Base-by-base conservation (phyloP, 2,797 vertebrate species). In the Ptychobarbus kaznakovi region DNA sequence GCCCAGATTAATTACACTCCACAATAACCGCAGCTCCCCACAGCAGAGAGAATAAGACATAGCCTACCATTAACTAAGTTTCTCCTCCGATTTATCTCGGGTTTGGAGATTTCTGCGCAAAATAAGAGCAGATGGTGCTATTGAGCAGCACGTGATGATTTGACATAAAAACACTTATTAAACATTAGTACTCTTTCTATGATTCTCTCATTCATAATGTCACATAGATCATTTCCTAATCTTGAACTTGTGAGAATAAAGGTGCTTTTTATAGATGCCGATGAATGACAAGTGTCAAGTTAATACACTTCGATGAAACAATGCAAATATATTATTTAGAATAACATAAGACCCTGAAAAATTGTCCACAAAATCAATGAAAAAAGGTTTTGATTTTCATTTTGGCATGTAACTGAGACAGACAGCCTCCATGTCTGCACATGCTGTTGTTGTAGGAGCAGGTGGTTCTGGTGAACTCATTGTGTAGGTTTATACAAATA, bases 1-100 rank as follows among this genome's bases (percentile, higher is more conserved):
- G 63, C 44, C 46, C 46, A 51, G 65, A 81, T 81, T 58, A 9
- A 70, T 81, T 81, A 56, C 22, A 13, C 22, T 56, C 63, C 20
- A 81, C 32, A 81, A 56, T 18, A 69, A 81, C 46, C 38, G 20
- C 80, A 44, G 80, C 66, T 82, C 80, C 68, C 51, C 51, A 72
- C 68, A 44, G 38, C n/a, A 32, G 2, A 32, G 51, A 72, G 20
- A 72, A 72, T 70, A 81, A 40, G 22, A 70, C 68, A 44, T 3
- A 49, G 16, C 51, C 6, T 53, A 73, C n/a, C 80, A 61, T 58
- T 70, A 42, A 61, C 11, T 73, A 73, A 82, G 58, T 58, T 44
- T 72, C 35, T 69, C 32, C 80, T 58, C 10, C 0, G 1, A 6
- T 40, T 70, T 70, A 61, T 44, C 68, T 72, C 10, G 5, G 80